A percentile compares a stretch with the other conserved stretches of the same genome.
phyloP scores from a whole-genome alignment of 2,888 invertebrate species.

The Drosophila meridionalis region DNA sequence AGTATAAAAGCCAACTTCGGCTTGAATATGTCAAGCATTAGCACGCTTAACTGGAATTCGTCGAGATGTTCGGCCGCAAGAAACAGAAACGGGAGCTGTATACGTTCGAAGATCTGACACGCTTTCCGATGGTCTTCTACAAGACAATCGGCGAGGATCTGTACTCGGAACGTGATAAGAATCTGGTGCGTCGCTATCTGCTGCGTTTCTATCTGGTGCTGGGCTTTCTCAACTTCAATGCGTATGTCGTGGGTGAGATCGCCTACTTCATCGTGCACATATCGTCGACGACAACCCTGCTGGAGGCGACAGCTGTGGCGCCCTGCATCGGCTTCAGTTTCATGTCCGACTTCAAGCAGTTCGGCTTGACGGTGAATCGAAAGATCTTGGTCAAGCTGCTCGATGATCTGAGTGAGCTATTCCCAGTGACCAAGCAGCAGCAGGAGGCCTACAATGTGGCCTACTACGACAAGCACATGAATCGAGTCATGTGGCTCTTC shows the following conservation, averaged over 20 bases:
- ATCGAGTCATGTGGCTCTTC: slow-evolving; percentile 65
- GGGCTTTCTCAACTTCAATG: slow-evolving; percentile 74
- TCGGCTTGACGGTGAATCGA: slow-evolving; percentile 62
- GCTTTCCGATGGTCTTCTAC: slow-evolving; percentile 70
- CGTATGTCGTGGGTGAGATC: slow-evolving; percentile 71
- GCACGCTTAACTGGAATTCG: not conserved
- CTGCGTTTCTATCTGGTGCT: slow-evolving; percentile 58
- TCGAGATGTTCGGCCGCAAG: slow-evolving; percentile 49
- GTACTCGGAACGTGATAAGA: slow-evolving; percentile 62
- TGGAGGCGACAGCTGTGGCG: slow-evolving; percentile 80
- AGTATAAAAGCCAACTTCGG: slow-evolving; percentile 36
- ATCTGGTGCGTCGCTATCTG: slow-evolving; percentile 52
- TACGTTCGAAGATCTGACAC: slow-evolving; percentile 67
- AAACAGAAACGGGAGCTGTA: slow-evolving; percentile 31
- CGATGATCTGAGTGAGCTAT: slow-evolving; percentile 66
- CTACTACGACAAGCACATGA: slow-evolving; percentile 58
- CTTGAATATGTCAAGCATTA: not conserved
- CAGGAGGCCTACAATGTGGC: slow-evolving; percentile 56
- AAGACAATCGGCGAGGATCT: slow-evolving; percentile 79
- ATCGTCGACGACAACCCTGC: slow-evolving; percentile 66
- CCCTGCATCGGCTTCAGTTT: slow-evolving; percentile 77
- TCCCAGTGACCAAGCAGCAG: slow-evolving; percentile 50
- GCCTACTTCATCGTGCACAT: slow-evolving; percentile 72
- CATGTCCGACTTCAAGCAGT: slow-evolving; percentile 74
- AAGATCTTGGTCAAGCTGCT: slow-evolving; percentile 51